Evolutionary conservation across 2,888 invertebrate genomes (phyloP), one percentile per base, ranked within the genome.

Genomic region (Pollenia amentaria): DNA sequence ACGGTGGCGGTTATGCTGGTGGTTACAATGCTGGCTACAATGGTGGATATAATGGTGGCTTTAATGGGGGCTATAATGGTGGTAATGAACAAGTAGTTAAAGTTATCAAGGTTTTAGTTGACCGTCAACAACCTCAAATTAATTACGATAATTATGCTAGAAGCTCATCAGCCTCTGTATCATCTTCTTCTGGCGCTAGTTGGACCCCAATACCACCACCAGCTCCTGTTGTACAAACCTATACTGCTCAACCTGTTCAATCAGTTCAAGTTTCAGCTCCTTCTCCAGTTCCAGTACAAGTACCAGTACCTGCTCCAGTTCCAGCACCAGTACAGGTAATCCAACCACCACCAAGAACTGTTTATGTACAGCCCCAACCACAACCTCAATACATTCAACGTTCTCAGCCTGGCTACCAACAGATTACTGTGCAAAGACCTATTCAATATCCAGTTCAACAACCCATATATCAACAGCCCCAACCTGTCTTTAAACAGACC

Each of bases 311-410:
- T n/a, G 67, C 57, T 4, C 83, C 53, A 21, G 42, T 57, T 51
- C 40, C 48, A 14, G 11, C 44, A 10, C 65, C 62, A 42, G 57
- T 42, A 3, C 65, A 67, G 14, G 51, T 86, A 40, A 87, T 86
- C 7, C 85, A 82, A 11, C 88, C 89, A 18, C 86, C 78, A 53
- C 51, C 55, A 12, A 81, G 40, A 51, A 64, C 38, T 8, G 86
- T 85, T 48, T 83, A 77, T 65, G n/a, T 72, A n/a, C 88, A 87
- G 21, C 73, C 85, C 46, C 88, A 80, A 12, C 81, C 75, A 21
- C 88, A 87, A n/a, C 77, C 76, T 10, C 40, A 88, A 83, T 89
- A 90, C 7, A 90, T 90, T 3, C 89, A 89, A 14, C 91, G 89
- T 64, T 70, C 91, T 89, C 57, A 89, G 53, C 44, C 83, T 85